phyloP scores from a whole-genome alignment of 2,888 invertebrate species.

The Nebria brevicollis region DNA sequence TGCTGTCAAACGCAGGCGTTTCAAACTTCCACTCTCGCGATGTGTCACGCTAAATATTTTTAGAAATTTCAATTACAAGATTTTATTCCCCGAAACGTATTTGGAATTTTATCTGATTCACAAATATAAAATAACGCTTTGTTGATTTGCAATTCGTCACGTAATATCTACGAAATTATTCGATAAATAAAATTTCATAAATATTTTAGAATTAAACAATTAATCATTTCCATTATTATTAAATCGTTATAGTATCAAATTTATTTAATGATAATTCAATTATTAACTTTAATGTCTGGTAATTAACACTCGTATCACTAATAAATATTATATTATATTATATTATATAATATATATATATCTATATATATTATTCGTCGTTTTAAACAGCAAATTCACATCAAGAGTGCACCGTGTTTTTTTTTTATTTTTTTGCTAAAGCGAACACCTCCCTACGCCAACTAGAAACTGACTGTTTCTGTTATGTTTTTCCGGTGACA shows the following conservation, averaged over 20 bases:
- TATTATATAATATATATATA: too few relatives aligned
- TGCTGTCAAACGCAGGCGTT: neutral
- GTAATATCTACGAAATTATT: neutral
- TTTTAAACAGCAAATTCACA: neutral
- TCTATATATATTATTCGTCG: too few relatives aligned
- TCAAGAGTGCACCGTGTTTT: neutral
- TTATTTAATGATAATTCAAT: too few relatives aligned
- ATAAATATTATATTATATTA: too few relatives aligned
- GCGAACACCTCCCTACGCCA: neutral
- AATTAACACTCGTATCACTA: too few relatives aligned
- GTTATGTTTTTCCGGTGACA: neutral
- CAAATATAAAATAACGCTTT: neutral
- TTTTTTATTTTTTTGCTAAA: neutral
- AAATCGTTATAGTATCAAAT: too few relatives aligned
- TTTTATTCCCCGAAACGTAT: neutral
- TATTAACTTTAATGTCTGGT: too few relatives aligned
- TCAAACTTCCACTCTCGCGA: neutral
- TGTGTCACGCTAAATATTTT: neutral
- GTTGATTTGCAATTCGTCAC: neutral
- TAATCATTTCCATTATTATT: too few relatives aligned
- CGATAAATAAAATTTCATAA: too few relatives aligned
- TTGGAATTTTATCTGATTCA: neutral
- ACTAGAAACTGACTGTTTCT: constrained; percentile 2
- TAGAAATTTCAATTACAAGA: neutral
- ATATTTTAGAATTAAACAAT: too few relatives aligned